These are phyloP conservation scores for Phenganax stokvisi DNA, from an alignment of 92 coral and sea anemone genomes.

Conservation along the genomic window DNA sequence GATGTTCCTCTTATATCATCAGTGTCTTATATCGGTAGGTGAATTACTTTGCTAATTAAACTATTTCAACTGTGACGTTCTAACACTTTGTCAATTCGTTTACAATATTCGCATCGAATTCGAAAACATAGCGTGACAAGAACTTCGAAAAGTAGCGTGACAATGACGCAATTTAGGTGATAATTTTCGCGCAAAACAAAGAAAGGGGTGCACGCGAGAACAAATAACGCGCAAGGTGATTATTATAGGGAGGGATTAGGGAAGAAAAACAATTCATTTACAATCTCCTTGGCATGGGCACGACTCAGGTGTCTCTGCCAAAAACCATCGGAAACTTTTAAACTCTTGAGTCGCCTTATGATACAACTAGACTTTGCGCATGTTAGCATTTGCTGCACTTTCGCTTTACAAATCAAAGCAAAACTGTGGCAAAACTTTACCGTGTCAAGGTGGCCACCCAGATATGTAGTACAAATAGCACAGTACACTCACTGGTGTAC, in stretches of 20 bases:
- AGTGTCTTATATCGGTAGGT: too few relatives aligned
- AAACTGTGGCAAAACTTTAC: neutral
- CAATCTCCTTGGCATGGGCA: neutral
- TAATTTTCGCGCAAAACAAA: neutral
- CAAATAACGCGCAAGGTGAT: neutral
- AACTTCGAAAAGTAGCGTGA: neutral
- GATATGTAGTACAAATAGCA: slow-evolving; percentile 6
- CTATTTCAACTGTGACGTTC: too few relatives aligned
- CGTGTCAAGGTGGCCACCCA: slow-evolving; percentile 25
- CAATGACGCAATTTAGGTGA: neutral
- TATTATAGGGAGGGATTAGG: slow-evolving; percentile 7
- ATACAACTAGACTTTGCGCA: neutral
- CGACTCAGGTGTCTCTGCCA: neutral
- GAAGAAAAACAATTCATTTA: slow-evolving; percentile 26
- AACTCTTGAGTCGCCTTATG: neutral
- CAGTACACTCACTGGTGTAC: slow-evolving; percentile 13
- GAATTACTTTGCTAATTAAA: too few relatives aligned
- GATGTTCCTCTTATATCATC: too few relatives aligned
- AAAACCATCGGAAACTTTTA: slow-evolving; percentile 30
- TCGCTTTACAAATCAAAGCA: neutral
- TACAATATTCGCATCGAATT: too few relatives aligned
- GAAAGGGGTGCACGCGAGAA: neutral
- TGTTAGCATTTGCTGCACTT: neutral
- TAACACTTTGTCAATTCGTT: too few relatives aligned
- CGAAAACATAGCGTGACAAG: neutral